Evolutionary conservation across 2,113 vertebrate species (phyloP), one percentile per base, ranked within the genome.

Genomic region (Pelodiscus sinensis): DNA sequence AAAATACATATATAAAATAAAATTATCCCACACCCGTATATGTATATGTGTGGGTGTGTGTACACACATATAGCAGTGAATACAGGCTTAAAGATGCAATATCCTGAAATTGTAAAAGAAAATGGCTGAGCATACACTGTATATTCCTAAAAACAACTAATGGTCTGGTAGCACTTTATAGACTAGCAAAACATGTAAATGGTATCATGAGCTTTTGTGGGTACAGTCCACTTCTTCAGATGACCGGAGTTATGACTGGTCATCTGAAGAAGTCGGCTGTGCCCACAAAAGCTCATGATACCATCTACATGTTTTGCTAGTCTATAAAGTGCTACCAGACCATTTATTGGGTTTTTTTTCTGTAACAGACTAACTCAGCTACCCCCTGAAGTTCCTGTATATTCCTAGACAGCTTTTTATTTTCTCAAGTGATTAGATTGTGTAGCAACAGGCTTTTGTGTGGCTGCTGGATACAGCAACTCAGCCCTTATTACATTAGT

Each of bases 51-150:
- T 84, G 75, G 85, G 80, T 88, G 81, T 65, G 8, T 52, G 52
- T 52, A 12, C 14, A 14, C 52, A 54, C 52, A 54, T 10, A 54
- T 73, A 94, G 91, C 78, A 87, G 89, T 90, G 94, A 94, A 87
- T 93, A 93, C 94, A 94, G 94, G 91, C 94, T 90, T 94, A 91
- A 95, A 96, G 88, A 88, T 97, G 97, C 97, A 97, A 87, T 97
- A 97, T 98, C 97, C 97, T 96, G 88, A 95, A 93, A 73, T 89
- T 93, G 35, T 96, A 93, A 93, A 93, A 96, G 96, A 97, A 97
- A 97, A 97, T 97, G 97, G 97, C 95, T 94, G 87, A 78, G 80
- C 73, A 16, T 68, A 50, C 29, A 77, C 90, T 22, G 79, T 58
- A 31, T 82, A 8, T 83, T 88, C 52, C 50, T 85, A 87, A 44